phyloP scores from a whole-genome alignment of 2,888 invertebrate genomes.

The Eupeodes luniger region DNA sequence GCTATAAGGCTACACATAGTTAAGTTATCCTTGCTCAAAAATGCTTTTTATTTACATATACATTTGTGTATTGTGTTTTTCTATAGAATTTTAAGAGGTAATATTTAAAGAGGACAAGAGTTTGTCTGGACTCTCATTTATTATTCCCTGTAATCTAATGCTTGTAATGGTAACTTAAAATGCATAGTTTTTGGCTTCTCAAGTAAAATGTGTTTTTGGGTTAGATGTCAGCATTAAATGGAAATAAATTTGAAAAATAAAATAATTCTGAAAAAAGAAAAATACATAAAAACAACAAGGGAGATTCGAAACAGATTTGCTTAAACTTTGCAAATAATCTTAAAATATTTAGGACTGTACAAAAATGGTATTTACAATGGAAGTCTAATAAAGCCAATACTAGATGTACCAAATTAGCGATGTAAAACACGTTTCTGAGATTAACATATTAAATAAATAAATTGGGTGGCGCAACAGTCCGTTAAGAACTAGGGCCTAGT shows the following conservation, averaged over 20 bases:
- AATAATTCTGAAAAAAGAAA: neutral
- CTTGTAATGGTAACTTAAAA: neutral
- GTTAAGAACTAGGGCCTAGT: too few relatives aligned
- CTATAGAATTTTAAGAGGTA: constrained; percentile 17
- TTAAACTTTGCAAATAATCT: too few relatives aligned
- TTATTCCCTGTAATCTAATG: constrained; percentile 59
- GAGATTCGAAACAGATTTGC: neutral
- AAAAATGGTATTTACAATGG: too few relatives aligned
- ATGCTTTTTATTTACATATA: neutral
- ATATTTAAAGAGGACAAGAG: constrained; percentile 48
- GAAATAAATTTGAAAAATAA: constrained; percentile 14
- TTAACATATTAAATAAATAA: too few relatives aligned
- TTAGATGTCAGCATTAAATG: constrained; percentile 29
- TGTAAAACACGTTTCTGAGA: too few relatives aligned
- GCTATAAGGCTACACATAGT: too few relatives aligned
- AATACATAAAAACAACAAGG: neutral
- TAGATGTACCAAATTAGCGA: too few relatives aligned
- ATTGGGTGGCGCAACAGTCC: too few relatives aligned
- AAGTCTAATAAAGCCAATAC: too few relatives aligned
- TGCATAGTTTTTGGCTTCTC: constrained; percentile 8
- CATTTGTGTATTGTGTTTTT: constrained; percentile 2
- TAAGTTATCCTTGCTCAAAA: too few relatives aligned
- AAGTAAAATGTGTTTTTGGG: constrained; percentile 59
- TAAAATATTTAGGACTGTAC: too few relatives aligned
- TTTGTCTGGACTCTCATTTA: constrained; percentile 61